A percentile compares a stretch with the other conserved stretches of the same genome.
Evolutionary conservation across 2,797 vertebrate species (phyloP).

Genomic region (Pipistrellus nathusii): DNA sequence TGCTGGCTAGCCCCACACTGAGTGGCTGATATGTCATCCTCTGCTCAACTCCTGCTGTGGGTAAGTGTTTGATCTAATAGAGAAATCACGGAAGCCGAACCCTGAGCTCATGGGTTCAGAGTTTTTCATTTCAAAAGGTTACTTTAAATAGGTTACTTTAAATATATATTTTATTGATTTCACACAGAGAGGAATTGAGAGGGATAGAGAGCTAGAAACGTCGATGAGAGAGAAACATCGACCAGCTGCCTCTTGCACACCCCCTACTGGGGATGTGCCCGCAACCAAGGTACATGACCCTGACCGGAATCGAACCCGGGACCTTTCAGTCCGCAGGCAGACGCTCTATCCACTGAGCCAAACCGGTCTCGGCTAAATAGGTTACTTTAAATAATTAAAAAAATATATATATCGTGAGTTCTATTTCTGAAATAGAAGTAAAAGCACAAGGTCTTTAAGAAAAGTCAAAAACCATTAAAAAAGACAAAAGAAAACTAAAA

Average conservation of each 20-base stretch:
- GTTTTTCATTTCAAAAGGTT: slow-evolving; percentile 37
- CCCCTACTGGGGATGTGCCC: no score
- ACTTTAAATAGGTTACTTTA: neutral
- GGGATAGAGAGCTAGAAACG: no score
- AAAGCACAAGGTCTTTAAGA: slow-evolving; percentile 37
- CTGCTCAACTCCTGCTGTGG: neutral
- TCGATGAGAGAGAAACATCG: no score
- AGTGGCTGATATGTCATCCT: neutral
- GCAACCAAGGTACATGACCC: no score
- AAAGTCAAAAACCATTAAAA: slow-evolving; percentile 13
- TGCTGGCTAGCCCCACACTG: neutral
- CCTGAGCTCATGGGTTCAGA: neutral
- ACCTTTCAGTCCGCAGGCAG: no score
- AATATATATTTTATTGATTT: no score
- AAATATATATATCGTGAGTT: neutral
- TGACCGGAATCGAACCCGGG: no score
- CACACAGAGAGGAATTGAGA: no score
- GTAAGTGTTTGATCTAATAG: neutral
- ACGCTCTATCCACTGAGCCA: no score
- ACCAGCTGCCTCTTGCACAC: no score
- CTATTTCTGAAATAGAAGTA: slow-evolving; percentile 42
- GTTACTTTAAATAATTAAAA: neutral
- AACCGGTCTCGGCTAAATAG: no score
- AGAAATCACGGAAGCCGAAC: neutral
- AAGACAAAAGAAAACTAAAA: slow-evolving; percentile 5